Evolutionary conservation across 2,888 invertebrate species (phyloP).

Genomic region (Julus scanicus): DNA sequence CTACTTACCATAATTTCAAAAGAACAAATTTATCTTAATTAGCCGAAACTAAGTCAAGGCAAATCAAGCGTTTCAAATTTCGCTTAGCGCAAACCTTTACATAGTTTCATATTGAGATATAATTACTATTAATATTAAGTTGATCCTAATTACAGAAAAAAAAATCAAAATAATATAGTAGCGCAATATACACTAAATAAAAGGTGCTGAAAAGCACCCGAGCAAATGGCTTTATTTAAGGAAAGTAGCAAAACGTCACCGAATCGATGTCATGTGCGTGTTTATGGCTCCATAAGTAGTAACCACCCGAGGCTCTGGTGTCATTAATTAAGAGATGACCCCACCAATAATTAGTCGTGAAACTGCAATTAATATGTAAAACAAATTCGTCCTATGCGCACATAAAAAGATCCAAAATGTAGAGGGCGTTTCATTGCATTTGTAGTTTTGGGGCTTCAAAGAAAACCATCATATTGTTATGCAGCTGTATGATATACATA

Average conservation of each 20-base stretch:
- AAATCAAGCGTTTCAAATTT: background rate
- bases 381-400: background rate
- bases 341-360: constrained; percentile 13
- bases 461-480: background rate
- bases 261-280: constrained; percentile 33
- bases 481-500: background rate
- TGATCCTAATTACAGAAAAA: background rate
- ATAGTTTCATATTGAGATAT: background rate
- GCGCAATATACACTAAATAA: too few species aligned
- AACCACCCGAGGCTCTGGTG: background rate
- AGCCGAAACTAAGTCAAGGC: constrained; percentile 20
- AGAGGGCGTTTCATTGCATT: background rate
- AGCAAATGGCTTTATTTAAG: background rate
- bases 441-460: background rate
- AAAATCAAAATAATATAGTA: background rate
- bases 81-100: background rate
- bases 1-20: background rate
- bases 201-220: too few species aligned
- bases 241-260: background rate
- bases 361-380: background rate
- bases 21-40: background rate
- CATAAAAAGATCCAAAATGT: background rate
- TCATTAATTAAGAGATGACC: constrained; percentile 26
- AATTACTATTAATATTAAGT: background rate
- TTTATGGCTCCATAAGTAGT: background rate